A percentile compares a stretch with the other conserved stretches of the same genome.
Conservation (phyloP, 1,140 invertebrate species). For the Ceratina japonica region DNA sequence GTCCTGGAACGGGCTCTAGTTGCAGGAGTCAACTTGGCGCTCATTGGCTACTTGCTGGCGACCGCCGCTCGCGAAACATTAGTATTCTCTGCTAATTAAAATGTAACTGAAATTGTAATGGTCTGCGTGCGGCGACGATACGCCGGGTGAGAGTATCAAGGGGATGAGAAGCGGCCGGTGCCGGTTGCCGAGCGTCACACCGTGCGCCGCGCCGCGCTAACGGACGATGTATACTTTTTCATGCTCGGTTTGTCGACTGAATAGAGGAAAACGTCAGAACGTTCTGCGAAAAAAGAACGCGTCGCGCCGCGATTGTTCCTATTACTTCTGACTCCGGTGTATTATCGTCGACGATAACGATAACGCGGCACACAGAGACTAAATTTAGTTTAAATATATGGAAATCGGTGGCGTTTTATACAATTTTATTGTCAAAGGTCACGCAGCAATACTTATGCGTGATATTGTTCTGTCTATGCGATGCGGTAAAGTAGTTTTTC, state of each 20-base stretch:
- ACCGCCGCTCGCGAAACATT: conserved; percentile 61
- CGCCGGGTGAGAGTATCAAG: neutral
- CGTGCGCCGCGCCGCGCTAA: conserved; percentile 33
- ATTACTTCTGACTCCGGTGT: conserved; percentile 18
- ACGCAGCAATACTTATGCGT: no score
- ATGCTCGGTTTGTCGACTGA: conserved; percentile 50
- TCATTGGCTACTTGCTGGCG: conserved; percentile 59
- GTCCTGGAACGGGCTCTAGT: conserved; percentile 49
- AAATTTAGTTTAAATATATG: conserved; percentile 11
- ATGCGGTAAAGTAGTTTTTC: no score
- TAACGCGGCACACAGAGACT: no score
- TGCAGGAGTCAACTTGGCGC: conserved; percentile 54
- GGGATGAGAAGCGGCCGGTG: conserved; percentile 3
- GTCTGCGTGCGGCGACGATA: conserved; percentile 46
- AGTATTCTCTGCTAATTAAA: conserved; percentile 66
- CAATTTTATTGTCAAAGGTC: neutral
- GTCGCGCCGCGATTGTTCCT: conserved; percentile 37
- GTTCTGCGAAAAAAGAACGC: conserved; percentile 43
- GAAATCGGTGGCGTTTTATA: neutral
- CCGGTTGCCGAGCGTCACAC: conserved; percentile 33
- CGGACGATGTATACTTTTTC: conserved; percentile 49
- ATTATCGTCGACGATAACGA: conserved; percentile 6
- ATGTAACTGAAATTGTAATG: conserved; percentile 63
- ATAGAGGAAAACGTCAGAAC: conserved; percentile 54
- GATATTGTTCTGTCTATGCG: neutral